These are phyloP conservation scores for Gallinago undulata DNA, from an alignment of 2,113 vertebrate species.

Conservation along the genomic window DNA sequence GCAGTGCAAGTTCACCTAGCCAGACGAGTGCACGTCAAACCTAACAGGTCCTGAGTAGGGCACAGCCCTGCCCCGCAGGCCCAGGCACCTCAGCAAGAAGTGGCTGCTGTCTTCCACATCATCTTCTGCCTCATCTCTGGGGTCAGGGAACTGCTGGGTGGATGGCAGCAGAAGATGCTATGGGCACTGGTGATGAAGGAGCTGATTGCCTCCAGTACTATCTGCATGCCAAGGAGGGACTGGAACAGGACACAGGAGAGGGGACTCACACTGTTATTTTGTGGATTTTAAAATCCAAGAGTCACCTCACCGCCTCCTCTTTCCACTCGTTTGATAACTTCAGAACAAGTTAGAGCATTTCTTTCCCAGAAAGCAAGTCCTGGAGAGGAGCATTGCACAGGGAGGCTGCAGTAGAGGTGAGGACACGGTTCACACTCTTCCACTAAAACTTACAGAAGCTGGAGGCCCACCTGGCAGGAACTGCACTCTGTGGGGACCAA, in stretches of 20 bases:
- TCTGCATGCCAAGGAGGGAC: neutral
- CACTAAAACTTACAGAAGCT: neutral
- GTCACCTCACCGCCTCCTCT: neutral
- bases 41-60: neutral
- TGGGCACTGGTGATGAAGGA: neutral
- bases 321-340: neutral
- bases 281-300: neutral
- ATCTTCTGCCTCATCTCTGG: neutral
- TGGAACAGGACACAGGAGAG: neutral
- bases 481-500: neutral
- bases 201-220: neutral
- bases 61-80: neutral
- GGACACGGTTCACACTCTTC: neutral
- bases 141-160: neutral
- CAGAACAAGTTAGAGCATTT: neutral
- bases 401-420: neutral
- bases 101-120: neutral
- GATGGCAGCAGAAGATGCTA: neutral
- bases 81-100: neutral
- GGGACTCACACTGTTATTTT: neutral
- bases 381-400: fast-evolving
- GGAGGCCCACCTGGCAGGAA: neutral
- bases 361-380: neutral
- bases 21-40: fast-evolving
- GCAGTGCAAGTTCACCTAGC: neutral